Evolutionary conservation across 2,113 vertebrate genomes (phyloP).

Genomic region (Smithornis capensis): DNA sequence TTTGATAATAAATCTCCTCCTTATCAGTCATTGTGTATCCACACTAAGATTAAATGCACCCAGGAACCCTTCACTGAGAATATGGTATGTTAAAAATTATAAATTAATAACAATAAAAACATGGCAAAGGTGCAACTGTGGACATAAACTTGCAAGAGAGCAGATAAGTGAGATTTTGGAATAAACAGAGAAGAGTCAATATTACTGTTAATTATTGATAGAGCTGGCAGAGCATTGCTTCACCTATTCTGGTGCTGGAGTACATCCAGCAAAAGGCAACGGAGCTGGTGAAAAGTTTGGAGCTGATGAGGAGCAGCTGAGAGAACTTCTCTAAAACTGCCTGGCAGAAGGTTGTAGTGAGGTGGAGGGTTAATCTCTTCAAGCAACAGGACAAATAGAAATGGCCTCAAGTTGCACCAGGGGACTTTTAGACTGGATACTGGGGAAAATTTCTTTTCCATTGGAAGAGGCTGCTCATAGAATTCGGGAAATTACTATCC

Average conservation of each 20-base stretch:
- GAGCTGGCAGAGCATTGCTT: not conserved
- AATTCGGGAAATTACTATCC: too few species aligned
- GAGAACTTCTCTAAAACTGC: not conserved
- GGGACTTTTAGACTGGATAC: not conserved
- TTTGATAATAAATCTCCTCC: not conserved
- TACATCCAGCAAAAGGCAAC: fast-evolving
- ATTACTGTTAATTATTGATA: not conserved
- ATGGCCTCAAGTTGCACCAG: not conserved
- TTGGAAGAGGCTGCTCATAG: not conserved
- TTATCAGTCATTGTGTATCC: not conserved
- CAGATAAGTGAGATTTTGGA: not conserved
- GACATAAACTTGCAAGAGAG: not conserved
- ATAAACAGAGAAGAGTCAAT: not conserved
- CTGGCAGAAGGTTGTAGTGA: not conserved
- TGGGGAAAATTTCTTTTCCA: not conserved
- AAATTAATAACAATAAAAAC: not conserved
- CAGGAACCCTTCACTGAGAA: not conserved
- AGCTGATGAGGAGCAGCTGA: not conserved
- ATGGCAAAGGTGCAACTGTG: not conserved
- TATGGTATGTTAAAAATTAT: not conserved
- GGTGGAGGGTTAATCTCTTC: not conserved
- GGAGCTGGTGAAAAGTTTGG: not conserved
- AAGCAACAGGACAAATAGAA: not conserved
- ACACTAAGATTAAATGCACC: not conserved
- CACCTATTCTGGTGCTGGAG: not conserved